Percentiles rank a stretch among this genome's conserved stretches.
phyloP scores from a whole-genome alignment of 2,888 invertebrate species.

The Uloborus plumipes region DNA sequence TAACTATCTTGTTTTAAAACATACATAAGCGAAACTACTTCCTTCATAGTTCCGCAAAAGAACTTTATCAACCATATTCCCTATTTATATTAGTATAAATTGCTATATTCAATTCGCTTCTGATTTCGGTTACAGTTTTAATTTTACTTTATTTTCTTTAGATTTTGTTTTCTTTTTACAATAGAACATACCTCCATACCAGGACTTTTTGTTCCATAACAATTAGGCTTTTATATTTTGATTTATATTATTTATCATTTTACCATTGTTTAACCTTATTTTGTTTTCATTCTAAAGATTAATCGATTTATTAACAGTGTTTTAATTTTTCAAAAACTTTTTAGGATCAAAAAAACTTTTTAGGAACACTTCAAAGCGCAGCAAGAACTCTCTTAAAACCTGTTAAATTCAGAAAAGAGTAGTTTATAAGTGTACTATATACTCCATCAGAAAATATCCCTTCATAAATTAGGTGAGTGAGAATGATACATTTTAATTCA shows the following conservation, averaged over 20 bases:
- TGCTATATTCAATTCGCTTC: too few relatives aligned
- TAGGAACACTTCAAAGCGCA: slow-evolving; percentile 55
- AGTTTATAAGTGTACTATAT: slow-evolving; percentile 47
- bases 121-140: too few relatives aligned
- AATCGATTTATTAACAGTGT: slow-evolving; percentile 50
- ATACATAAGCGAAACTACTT: too few relatives aligned
- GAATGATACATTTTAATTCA: slow-evolving; percentile 47
- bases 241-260: slow-evolving; percentile 18
- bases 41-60: too few relatives aligned
- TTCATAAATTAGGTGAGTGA: slow-evolving; percentile 60
- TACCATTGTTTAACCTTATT: slow-evolving; percentile 11
- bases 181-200: too few relatives aligned
- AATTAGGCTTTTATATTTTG: background rate
- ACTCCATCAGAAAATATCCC: slow-evolving; percentile 39
- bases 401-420: slow-evolving; percentile 58
- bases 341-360: slow-evolving; percentile 64
- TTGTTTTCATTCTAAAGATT: slow-evolving; percentile 9
- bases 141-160: too few relatives aligned
- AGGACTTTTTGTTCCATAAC: background rate
- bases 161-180: too few relatives aligned
- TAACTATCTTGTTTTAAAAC: too few relatives aligned
- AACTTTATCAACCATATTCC: too few relatives aligned
- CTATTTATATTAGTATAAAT: too few relatives aligned
- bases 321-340: slow-evolving; percentile 61
- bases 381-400: slow-evolving; percentile 62